Base-by-base conservation (phyloP, 2,888 invertebrate species). In the Temnothorax unifasciatus region DNA sequence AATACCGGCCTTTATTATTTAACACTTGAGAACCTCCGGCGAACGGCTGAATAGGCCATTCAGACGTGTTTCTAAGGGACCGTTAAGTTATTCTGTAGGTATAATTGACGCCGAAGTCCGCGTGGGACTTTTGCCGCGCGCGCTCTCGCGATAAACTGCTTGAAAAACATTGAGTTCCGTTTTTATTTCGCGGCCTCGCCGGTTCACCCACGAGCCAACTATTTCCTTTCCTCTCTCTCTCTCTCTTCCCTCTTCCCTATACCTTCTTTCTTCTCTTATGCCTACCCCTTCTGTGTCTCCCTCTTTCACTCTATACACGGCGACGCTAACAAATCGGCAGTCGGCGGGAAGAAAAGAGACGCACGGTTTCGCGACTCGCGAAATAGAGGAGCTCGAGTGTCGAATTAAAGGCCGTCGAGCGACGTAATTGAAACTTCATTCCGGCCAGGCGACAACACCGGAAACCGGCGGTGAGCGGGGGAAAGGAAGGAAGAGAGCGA, bases 1-100 rank as follows among this genome's bases (percentile, higher is more conserved):
- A 90, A 90, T 92, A 87, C 66, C 88, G 91, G 90, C 91, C 92
- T 94, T 94, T 94, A 94, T 94, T 94, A 94, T 94, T 94, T 94
- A 94, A 94, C 94, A 93, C 94, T 94, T 90, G 93, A 93, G 94
- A 93, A 93, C 92, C 93, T 93, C 93, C 91, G 92, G 93, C 93
- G 94, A 93, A 93, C 92, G 92, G 86, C 92, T 94, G 94, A 94
- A 94, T 94, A 94, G 94, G 92, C 94, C 93, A 94, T 94, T 94
- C 94, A 94, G 90, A 90, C 90, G 88, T 15, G 91, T 93, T 94
- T 94, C 93, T 93, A 93, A 94, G 94, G 94, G 94, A 93, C 94
- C 94, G 93, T 94, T 94, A 94, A 94, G 93, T 94, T 94, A 94
- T 94, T 94, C 94, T 92, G 92, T 92, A 93, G 93, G 94, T 94